phyloP scores from a whole-genome alignment of 2,113 vertebrate species.

The Atlantisia rogersi region DNA sequence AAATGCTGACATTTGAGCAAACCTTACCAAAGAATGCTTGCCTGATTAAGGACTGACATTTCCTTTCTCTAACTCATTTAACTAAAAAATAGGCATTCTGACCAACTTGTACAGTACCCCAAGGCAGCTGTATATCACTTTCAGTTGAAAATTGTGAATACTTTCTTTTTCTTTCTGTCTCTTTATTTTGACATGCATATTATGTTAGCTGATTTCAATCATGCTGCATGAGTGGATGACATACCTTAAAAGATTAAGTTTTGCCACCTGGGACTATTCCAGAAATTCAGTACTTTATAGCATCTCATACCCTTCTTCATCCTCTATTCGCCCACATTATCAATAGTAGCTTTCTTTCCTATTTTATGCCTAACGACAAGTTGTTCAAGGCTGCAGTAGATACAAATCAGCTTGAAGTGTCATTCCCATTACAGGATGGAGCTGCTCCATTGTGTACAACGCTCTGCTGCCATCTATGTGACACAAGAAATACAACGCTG shows the following conservation, averaged over 20 bases:
- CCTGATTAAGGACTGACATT: constrained; percentile 77
- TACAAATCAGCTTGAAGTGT: constrained; percentile 60
- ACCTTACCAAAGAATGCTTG: constrained; percentile 74
- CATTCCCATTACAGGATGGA: not conserved
- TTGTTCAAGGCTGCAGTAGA: constrained; percentile 55
- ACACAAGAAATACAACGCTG: constrained; percentile 51
- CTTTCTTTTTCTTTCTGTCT: constrained; percentile 67
- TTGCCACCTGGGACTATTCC: constrained; percentile 76
- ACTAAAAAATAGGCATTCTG: constrained; percentile 67
- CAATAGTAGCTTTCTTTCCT: constrained; percentile 74
- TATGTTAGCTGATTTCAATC: constrained; percentile 76
- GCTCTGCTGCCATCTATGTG: constrained; percentile 93
- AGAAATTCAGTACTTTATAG: constrained; percentile 70
- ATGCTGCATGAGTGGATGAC: constrained; percentile 70
- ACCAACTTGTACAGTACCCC: constrained; percentile 67
- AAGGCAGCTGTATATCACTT: constrained; percentile 67
- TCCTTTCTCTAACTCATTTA: constrained; percentile 77
- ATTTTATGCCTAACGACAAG: constrained; percentile 67
- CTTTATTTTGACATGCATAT: constrained; percentile 72
- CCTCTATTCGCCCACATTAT: constrained; percentile 59
- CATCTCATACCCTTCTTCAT: constrained; percentile 68
- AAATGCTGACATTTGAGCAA: constrained; percentile 76
- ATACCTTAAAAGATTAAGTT: constrained; percentile 80
- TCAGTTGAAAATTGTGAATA: constrained; percentile 66
- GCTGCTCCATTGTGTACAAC: constrained; percentile 64